Conservation (phyloP, 2,797 vertebrate genomes). For the Thripadectes ignobilis region DNA sequence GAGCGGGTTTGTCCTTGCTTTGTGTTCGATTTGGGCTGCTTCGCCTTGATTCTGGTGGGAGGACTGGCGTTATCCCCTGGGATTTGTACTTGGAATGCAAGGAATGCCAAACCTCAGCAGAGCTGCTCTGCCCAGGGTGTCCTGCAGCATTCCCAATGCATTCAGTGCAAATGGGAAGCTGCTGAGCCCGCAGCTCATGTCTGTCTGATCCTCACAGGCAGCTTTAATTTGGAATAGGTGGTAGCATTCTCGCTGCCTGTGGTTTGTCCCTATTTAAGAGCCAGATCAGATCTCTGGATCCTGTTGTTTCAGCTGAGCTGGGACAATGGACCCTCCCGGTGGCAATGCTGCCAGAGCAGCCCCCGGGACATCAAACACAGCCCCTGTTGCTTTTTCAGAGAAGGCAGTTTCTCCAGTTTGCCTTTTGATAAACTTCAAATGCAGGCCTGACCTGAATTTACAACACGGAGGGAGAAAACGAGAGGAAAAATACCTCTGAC, state of each 20-base stretch:
- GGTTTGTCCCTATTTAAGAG: fast-evolving
- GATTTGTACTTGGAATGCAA: neutral
- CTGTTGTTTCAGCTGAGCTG: neutral
- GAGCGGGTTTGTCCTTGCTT: neutral
- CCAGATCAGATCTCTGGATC: fast-evolving
- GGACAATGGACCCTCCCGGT: neutral
- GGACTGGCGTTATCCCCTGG: neutral
- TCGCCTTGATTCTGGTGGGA: fast-evolving
- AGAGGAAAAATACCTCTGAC: neutral
- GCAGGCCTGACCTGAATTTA: conserved; percentile 45
- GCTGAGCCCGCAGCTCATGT: fast-evolving
- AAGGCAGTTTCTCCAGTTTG: neutral
- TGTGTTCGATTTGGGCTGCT: neutral
- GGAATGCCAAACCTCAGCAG: fast-evolving
- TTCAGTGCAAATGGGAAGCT: fast-evolving
- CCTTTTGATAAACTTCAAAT: conserved; percentile 46
- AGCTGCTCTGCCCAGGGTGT: neutral
- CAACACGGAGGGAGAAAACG: neutral
- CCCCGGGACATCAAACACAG: neutral
- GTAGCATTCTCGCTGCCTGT: fast-evolving
- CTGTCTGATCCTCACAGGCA: neutral
- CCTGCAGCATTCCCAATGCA: fast-evolving
- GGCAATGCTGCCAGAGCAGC: neutral
- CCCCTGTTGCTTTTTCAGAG: neutral
- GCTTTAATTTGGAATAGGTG: fast-evolving